Base-by-base conservation (phyloP, 2,113 vertebrate species). In the Peromyscus polionotus region DNA sequence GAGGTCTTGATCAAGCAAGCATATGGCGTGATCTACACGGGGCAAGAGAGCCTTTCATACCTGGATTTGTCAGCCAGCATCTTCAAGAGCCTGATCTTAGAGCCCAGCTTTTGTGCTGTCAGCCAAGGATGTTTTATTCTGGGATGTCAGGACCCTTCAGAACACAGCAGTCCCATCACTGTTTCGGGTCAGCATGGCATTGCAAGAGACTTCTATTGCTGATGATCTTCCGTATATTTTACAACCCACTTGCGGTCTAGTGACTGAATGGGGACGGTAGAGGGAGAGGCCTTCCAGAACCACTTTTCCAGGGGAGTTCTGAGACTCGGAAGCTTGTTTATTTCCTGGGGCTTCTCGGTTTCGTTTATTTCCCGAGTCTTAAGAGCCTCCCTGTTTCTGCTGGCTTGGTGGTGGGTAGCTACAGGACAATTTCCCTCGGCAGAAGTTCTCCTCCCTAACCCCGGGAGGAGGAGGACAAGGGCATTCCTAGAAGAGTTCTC, bases 391-490 rank as follows among this genome's bases (percentile, higher is more conserved):
- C 45, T 70, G 19, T 68, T 68, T 48, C 45, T 26, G 19, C 36
- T 51, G 11, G 17, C 10, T 36, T 70, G 39, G 42, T 20, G 39
- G 42, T 11, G 28, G 42, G 22, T 33, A 68, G 31, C 63, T 36
- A 7, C 7, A 67, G 4, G 67, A 3, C 63, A 36, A 3, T 36
- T 70, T 68, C 24, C 42, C 51, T 54, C 54, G 17, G n/a, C 6
- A 1, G 42, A 57, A 84, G 28, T 8, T 19, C 24, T 3, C 0
- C 3, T 36, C 16, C 16, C 0, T 9, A 16, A 51, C 17, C 11
- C 36, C 36, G 57, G 24, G 22, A 87, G 59, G 84, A 83, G 39
- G 24, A 70, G 3, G 54, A 63, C 14, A 28, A 67, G 14, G 14
- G 14, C 14, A 42, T 5, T 1, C 13, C 26, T 16, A 45, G 33